Conservation (phyloP, 2,888 invertebrate species). For the Mactromeris polynyma region DNA sequence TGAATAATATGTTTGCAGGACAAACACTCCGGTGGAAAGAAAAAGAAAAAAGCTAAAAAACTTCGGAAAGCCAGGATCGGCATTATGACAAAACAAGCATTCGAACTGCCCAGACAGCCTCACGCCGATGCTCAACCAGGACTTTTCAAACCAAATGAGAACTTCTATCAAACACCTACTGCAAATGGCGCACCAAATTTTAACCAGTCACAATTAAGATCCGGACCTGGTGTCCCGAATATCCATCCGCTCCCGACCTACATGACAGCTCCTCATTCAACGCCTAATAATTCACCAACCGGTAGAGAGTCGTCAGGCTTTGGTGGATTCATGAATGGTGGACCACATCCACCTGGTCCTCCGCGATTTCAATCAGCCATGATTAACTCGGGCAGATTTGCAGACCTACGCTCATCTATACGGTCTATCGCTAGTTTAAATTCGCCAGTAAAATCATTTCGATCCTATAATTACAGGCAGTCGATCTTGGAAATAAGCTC, state of each 20-base stretch:
- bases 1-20: too few relatives aligned
- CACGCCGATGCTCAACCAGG: neutral
- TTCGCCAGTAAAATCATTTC: neutral
- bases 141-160: constrained; percentile 14
- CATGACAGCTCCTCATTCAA: neutral
- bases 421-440: neutral
- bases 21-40: neutral
- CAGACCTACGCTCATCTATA: neutral
- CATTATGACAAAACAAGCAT: constrained; percentile 23
- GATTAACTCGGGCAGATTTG: neutral
- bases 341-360: neutral
- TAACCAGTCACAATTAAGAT: neutral
- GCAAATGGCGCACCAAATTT: neutral
- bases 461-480: neutral
- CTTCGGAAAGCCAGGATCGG: constrained; percentile 21
- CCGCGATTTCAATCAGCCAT: neutral
- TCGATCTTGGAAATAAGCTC: constrained; percentile 32
- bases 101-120: constrained; percentile 4
- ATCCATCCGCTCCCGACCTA: neutral
- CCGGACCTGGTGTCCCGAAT: neutral
- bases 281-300: neutral
- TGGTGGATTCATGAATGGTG: neutral
- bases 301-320: neutral
- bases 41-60: constrained; percentile 21
- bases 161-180: neutral